Evolutionary conservation across 2,797 vertebrate genomes (phyloP).

Genomic region (Rhodeus uyekii): DNA sequence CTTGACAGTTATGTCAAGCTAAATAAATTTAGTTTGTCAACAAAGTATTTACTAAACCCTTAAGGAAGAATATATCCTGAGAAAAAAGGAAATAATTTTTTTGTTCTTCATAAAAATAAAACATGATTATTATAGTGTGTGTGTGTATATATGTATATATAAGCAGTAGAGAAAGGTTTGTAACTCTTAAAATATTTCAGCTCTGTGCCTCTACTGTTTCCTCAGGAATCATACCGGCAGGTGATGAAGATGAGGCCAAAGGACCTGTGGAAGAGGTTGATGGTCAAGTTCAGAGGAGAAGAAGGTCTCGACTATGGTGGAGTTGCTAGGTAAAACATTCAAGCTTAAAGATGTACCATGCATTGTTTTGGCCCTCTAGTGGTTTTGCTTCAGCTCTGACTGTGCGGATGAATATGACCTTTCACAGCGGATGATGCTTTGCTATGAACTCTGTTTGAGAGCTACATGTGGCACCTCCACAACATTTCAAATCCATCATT

Average conservation of each 20-base stretch:
- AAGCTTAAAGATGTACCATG: no score
- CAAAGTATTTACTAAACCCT: background rate
- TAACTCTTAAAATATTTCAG: background rate
- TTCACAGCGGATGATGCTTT: background rate
- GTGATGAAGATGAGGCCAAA: slow-evolving; percentile 99
- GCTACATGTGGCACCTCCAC: background rate
- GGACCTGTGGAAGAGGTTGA: slow-evolving; percentile 96
- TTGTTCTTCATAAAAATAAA: no score
- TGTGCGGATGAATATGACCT: no score
- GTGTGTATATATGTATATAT: no score
- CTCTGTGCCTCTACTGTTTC: background rate
- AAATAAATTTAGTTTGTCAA: background rate
- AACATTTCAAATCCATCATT: background rate
- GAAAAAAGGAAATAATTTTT: no score
- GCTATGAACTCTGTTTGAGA: background rate
- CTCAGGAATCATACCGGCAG: slow-evolving; percentile 94
- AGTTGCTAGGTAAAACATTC: slow-evolving; percentile 97
- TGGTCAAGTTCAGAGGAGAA: slow-evolving; percentile 98
- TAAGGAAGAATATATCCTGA: no score
- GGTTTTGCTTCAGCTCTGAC: background rate
- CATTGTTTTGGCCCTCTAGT: background rate
- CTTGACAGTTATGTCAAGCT: background rate
- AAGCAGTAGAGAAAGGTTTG: no score
- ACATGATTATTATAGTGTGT: no score
- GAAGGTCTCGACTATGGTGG: slow-evolving; percentile 97